phyloP scores from a whole-genome alignment of 2,888 invertebrate species.

The Hofmannophila pseudospretella region DNA sequence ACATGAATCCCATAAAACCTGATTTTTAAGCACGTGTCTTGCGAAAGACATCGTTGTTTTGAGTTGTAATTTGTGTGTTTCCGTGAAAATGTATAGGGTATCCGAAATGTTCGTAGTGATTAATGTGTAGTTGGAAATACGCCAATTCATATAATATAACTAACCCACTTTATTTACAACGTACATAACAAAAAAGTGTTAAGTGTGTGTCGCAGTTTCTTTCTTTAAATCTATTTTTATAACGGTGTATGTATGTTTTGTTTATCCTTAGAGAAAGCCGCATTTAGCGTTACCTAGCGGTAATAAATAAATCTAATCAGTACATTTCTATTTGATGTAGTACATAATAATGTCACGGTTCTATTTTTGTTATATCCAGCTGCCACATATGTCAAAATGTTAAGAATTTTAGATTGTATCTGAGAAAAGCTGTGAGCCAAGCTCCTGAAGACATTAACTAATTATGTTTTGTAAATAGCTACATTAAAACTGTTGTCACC shows the following conservation, averaged over 20 bases:
- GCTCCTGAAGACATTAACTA: too few species aligned
- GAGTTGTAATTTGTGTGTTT: constrained; percentile 13
- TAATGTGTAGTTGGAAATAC: constrained; percentile 23
- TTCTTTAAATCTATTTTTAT: neutral
- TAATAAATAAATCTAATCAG: neutral
- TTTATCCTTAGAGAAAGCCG: neutral
- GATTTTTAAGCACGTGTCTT: too few species aligned
- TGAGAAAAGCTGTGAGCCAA: neutral
- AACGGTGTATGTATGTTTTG: constrained; percentile 1
- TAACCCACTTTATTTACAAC: constrained; percentile 4
- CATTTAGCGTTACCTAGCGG: neutral
- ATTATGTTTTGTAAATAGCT: too few species aligned
- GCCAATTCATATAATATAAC: constrained; percentile 19
- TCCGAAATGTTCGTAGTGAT: constrained; percentile 26
- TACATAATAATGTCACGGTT: neutral
- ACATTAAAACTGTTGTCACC: too few species aligned
- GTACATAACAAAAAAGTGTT: constrained; percentile 6
- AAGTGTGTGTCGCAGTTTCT: constrained; percentile 1
- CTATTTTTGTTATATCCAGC: constrained; percentile 3
- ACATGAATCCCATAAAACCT: too few species aligned
- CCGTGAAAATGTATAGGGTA: constrained; percentile 25
- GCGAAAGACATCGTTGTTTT: constrained; percentile 2
- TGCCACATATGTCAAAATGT: constrained; percentile 2
- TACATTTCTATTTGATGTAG: neutral
- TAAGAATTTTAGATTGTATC: constrained; percentile 1